Evolutionary conservation across 2,888 invertebrate genomes (phyloP).

Genomic region (Augochlorella aurata): DNA sequence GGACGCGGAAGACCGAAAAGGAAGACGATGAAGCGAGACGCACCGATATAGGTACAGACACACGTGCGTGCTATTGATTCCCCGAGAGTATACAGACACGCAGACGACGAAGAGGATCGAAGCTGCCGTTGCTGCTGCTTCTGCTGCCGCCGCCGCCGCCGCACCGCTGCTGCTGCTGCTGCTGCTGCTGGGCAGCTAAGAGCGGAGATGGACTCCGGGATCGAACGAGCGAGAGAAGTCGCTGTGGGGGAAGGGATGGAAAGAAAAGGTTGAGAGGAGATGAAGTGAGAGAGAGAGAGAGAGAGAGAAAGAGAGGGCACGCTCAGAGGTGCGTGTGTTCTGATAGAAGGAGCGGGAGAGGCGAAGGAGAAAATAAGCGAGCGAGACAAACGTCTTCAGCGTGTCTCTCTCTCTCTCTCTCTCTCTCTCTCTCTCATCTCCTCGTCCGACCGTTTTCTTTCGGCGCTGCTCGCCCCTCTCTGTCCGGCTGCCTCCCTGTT

Average conservation of each 20-base stretch:
- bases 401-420: not conserved
- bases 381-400: slow-evolving; percentile 38
- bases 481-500: slow-evolving; percentile 30
- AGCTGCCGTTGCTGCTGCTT: slow-evolving; percentile 62
- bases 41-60: slow-evolving; percentile 33
- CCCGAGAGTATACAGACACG: slow-evolving; percentile 46
- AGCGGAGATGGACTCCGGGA: slow-evolving; percentile 62
- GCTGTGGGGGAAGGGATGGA: slow-evolving; percentile 12
- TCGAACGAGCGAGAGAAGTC: slow-evolving; percentile 64
- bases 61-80: slow-evolving; percentile 61
- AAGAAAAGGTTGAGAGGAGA: slow-evolving; percentile 12
- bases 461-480: not conserved
- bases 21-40: not conserved
- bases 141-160: slow-evolving; percentile 56
- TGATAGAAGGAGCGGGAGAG: slow-evolving; percentile 51
- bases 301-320: slow-evolving; percentile 11
- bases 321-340: slow-evolving; percentile 49
- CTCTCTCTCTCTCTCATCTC: not conserved
- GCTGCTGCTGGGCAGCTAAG: slow-evolving; percentile 52
- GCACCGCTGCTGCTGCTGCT: slow-evolving; percentile 54
- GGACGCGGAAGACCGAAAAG: too few species aligned
- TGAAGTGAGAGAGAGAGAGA: slow-evolving; percentile 5
- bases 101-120: slow-evolving; percentile 59
- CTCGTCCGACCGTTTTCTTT: slow-evolving; percentile 11
- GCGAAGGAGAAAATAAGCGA: slow-evolving; percentile 55